Conservation (phyloP, 1,140 invertebrate genomes). For the honey bee (Apis mellifera) region DNA sequence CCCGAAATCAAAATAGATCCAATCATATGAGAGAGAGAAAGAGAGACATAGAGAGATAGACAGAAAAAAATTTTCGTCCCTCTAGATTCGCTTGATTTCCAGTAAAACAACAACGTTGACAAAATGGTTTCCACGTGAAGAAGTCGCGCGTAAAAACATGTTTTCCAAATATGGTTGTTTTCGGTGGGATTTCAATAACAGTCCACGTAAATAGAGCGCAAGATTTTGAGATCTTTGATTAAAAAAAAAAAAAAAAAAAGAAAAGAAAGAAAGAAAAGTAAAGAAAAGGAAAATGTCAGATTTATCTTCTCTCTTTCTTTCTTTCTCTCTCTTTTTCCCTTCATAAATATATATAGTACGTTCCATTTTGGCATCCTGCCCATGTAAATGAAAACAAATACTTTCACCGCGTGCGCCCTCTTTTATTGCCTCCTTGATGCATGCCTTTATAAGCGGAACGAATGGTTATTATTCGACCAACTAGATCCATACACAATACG, state of each 20-base stretch:
- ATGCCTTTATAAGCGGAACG: constrained; percentile 78
- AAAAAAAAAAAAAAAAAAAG: not conserved
- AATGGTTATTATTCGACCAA: constrained; percentile 76
- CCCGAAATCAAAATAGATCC: constrained; percentile 12
- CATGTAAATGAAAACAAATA: constrained; percentile 80
- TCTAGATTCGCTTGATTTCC: too few species aligned
- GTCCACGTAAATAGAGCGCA: constrained; percentile 75
- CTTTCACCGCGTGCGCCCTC: constrained; percentile 67
- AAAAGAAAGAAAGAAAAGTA: too few species aligned
- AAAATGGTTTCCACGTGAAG: not conserved
- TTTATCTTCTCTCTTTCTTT: too few species aligned
- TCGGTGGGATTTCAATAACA: constrained; percentile 77
- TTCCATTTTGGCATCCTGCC: constrained; percentile 72
- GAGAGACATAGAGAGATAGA: not conserved
- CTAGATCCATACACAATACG: constrained; percentile 63
- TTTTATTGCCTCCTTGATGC: constrained; percentile 77
- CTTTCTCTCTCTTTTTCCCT: too few species aligned
- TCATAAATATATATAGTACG: not conserved
- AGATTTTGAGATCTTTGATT: constrained; percentile 61
- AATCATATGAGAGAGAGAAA: not conserved
- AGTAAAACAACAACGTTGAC: too few species aligned
- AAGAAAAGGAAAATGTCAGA: too few species aligned
- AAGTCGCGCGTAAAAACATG: constrained; percentile 63
- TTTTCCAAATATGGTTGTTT: constrained; percentile 63
- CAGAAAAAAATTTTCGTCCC: too few species aligned